Conservation (phyloP, 1,140 invertebrate genomes). For the Caenorhabditis tropicalis region DNA sequence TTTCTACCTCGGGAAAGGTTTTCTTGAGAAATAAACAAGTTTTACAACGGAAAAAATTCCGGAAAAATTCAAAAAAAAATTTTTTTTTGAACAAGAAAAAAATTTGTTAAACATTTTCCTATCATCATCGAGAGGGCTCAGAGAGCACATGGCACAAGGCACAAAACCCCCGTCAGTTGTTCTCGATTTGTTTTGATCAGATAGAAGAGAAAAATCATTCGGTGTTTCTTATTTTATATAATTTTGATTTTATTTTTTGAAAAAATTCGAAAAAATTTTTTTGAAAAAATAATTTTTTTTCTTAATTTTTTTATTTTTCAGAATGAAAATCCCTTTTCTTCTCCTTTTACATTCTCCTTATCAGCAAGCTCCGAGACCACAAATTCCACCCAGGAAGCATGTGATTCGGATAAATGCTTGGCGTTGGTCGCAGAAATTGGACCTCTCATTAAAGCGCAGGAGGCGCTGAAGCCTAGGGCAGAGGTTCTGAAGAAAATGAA, state of each 20-base stretch:
- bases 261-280: neutral
- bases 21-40: no score
- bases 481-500: slow-evolving; percentile 15
- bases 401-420: slow-evolving; percentile 2
- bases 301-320: neutral
- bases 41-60: no score
- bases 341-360: no score
- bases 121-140: no score
- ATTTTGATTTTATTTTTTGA: neutral
- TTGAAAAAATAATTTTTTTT: neutral
- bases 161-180: no score
- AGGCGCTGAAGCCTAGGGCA: neutral
- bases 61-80: no score
- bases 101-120: no score
- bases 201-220: neutral
- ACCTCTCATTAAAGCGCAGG: neutral
- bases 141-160: no score
- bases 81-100: no score
- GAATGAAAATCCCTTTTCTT: no score
- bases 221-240: neutral
- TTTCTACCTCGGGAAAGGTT: no score
- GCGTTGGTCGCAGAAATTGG: neutral
- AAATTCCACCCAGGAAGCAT: neutral
- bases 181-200: neutral
- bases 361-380: neutral